phyloP scores from a whole-genome alignment of 2,888 invertebrate species.

The Lycocerus yunnanus region DNA sequence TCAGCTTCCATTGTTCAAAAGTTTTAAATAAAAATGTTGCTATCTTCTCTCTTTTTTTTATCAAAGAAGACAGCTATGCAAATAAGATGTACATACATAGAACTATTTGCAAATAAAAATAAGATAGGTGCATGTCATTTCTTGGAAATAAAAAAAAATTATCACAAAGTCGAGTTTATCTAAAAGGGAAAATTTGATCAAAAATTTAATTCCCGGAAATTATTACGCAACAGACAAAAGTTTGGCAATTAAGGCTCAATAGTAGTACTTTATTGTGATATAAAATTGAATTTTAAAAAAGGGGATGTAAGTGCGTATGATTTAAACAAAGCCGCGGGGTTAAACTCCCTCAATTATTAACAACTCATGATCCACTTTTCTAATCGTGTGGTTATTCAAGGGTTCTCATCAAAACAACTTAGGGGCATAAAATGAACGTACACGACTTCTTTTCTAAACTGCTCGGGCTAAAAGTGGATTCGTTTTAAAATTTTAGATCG shows the following conservation, averaged over 20 bases:
- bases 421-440: constrained; percentile 51
- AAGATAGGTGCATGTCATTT: neutral
- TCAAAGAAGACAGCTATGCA: neutral
- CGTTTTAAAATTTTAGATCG: neutral
- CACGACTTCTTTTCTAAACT: constrained; percentile 14
- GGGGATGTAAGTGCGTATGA: constrained; percentile 7
- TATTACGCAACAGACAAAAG: neutral
- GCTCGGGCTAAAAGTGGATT: neutral
- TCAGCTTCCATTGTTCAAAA: neutral
- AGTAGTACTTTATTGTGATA: neutral
- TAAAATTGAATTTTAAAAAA: neutral
- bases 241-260: neutral
- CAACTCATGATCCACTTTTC: constrained; percentile 49
- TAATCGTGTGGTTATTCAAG: constrained; percentile 49
- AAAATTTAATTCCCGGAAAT: neutral
- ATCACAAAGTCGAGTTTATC: neutral
- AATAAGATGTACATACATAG: neutral
- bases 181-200: neutral
- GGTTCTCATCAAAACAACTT: constrained; percentile 46
- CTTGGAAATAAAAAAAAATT: neutral
- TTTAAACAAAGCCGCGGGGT: constrained; percentile 35
- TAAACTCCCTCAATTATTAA: constrained; percentile 51
- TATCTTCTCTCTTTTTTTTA: neutral
- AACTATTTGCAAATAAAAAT: neutral
- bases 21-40: neutral